Percentiles rank a stretch among this genome's conserved stretches.
These are phyloP conservation scores for Zoanthus gigantus DNA, from an alignment of 92 coral and sea anemone species.

Conservation along the genomic window DNA sequence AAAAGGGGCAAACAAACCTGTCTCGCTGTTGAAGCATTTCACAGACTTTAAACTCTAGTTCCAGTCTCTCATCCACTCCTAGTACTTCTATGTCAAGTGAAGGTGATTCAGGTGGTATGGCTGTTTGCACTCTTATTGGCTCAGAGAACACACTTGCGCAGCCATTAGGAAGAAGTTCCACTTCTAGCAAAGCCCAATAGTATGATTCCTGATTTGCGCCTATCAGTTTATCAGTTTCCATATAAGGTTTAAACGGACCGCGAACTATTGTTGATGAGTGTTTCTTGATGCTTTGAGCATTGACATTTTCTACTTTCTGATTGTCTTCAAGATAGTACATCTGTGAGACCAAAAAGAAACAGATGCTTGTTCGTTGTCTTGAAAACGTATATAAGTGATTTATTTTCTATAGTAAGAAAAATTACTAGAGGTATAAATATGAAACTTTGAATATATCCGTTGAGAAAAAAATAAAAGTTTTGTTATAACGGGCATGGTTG, in stretches of 20 bases:
- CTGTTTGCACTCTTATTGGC: slow-evolving; percentile 83
- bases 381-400: neutral
- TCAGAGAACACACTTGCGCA: slow-evolving; percentile 68
- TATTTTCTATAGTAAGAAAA: too few relatives aligned
- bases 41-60: slow-evolving; percentile 77
- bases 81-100: slow-evolving; percentile 68
- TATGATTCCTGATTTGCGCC: slow-evolving; percentile 70
- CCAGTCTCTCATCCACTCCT: slow-evolving; percentile 77
- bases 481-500: too few relatives aligned
- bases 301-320: slow-evolving; percentile 17
- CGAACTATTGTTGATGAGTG: slow-evolving; percentile 65
- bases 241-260: slow-evolving; percentile 69
- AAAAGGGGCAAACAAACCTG: slow-evolving; percentile 59
- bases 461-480: too few relatives aligned
- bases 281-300: slow-evolving; percentile 50
- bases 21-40: slow-evolving; percentile 79
- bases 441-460: neutral
- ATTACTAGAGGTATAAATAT: neutral
- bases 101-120: slow-evolving; percentile 83
- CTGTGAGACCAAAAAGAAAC: slow-evolving; percentile 31
- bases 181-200: slow-evolving; percentile 89
- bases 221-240: slow-evolving; percentile 76
- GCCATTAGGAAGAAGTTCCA: slow-evolving; percentile 76
- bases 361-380: neutral
- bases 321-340: slow-evolving; percentile 72